These are phyloP conservation scores for Setophaga petechia DNA, from an alignment of 2,113 vertebrate species.

Conservation along the genomic window DNA sequence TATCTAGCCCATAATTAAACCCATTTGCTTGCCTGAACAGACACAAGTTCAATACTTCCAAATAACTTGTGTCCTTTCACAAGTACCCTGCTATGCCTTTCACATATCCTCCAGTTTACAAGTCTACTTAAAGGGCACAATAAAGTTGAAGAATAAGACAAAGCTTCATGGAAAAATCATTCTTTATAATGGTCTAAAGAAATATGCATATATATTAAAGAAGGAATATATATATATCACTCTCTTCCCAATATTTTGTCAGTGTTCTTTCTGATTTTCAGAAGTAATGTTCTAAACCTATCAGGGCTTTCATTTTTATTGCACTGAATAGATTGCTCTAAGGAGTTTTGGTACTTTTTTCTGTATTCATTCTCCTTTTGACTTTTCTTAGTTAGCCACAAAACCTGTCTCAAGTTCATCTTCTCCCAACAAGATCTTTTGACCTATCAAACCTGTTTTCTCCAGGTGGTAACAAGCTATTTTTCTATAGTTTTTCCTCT, in stretches of 20 bases:
- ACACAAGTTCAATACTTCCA: not conserved
- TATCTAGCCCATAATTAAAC: not conserved
- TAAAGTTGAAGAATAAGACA: not conserved
- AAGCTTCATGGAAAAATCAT: not conserved
- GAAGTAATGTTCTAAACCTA: not conserved
- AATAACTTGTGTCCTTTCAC: not conserved
- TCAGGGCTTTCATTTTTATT: not conserved
- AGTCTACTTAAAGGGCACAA: not conserved
- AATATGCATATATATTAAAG: not conserved
- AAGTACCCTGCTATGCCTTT: not conserved
- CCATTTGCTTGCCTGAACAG: not conserved
- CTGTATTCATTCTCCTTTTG: not conserved
- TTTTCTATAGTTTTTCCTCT: not conserved
- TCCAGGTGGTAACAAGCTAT: not conserved
- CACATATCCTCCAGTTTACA: not conserved
- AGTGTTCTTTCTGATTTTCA: not conserved
- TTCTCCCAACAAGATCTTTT: not conserved
- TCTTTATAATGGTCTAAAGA: not conserved
- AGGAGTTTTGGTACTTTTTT: not conserved
- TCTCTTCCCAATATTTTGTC: not conserved
- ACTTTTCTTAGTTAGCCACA: not conserved
- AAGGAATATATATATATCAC: accelerated
- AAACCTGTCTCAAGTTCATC: not conserved
- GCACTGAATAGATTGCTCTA: not conserved
- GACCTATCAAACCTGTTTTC: not conserved